phyloP scores from a whole-genome alignment of 1,140 invertebrate genomes.

The Tetragnatha versicolor region DNA sequence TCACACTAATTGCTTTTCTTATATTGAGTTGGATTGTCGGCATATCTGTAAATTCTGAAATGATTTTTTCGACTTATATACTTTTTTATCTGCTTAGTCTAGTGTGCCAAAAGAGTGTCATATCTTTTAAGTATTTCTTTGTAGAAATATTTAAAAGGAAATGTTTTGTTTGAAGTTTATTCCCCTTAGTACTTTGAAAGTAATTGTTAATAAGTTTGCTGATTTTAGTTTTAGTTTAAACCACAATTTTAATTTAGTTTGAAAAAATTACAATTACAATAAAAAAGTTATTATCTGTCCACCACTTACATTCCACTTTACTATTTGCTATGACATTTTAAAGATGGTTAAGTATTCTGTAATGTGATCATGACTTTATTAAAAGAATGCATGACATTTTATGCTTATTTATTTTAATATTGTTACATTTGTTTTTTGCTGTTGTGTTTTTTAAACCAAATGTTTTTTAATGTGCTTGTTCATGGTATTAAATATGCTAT shows the following conservation, averaged over 20 bases:
- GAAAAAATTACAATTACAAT: neutral
- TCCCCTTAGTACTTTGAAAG: neutral
- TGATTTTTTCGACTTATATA: neutral
- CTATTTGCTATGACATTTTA: neutral
- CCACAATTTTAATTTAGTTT: neutral
- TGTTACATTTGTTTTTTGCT: constrained; percentile 30
- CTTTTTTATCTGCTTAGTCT: neutral
- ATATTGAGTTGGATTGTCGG: neutral
- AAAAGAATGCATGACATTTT: constrained; percentile 29
- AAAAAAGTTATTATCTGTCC: neutral
- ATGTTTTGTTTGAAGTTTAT: neutral
- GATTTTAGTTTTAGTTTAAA: neutral
- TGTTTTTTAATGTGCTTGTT: constrained; percentile 13
- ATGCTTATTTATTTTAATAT: constrained; percentile 36
- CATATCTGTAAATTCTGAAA: neutral
- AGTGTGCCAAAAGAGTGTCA: constrained; percentile 9
- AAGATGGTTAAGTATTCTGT: neutral
- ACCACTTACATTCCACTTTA: neutral
- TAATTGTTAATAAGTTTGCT: neutral
- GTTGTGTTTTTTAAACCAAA: neutral
- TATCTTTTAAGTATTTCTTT: neutral
- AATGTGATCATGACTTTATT: neutral
- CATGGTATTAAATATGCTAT: constrained; percentile 1
- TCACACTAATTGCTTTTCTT: neutral
- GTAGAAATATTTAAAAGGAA: neutral